These are phyloP conservation scores for mouse (Mus musculus) DNA, from an alignment of 2,113 vertebrate species.

Conservation along the genomic window DNA sequence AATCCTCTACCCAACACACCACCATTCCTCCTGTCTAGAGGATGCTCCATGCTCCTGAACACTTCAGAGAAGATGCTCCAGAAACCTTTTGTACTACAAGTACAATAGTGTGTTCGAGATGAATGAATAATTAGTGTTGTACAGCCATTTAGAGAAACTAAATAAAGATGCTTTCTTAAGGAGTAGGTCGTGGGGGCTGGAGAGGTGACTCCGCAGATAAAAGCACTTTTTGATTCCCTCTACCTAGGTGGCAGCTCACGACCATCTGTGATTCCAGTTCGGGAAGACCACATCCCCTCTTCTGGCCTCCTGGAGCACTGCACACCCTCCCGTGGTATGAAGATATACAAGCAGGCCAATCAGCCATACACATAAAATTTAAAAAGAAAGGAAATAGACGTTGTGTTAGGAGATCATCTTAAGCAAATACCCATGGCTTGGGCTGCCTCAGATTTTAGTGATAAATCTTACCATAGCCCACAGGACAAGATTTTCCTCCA, in stretches of 20 bases:
- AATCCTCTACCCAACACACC: neutral
- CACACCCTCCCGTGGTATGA: neutral
- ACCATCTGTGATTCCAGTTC: no score
- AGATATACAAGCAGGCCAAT: neutral
- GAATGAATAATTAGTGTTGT: neutral
- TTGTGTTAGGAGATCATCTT: neutral
- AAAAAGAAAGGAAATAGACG: neutral
- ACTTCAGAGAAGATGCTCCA: neutral
- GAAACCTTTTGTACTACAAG: neutral
- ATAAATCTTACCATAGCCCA: neutral
- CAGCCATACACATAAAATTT: neutral
- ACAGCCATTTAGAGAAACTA: neutral
- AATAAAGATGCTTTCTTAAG: neutral
- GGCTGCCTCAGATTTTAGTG: neutral
- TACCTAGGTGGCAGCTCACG: no score
- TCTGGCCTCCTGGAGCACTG: no score
- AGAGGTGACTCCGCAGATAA: neutral
- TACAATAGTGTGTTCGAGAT: neutral
- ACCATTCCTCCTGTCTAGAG: neutral
- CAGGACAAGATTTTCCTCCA: neutral
- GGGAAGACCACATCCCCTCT: neutral
- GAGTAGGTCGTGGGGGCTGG: neutral
- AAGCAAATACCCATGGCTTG: neutral
- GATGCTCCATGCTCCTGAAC: neutral
- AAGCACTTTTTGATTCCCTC: neutral